Evolutionary conservation across 2,113 vertebrate genomes (phyloP).

Genomic region (Heterochromis multidens): DNA sequence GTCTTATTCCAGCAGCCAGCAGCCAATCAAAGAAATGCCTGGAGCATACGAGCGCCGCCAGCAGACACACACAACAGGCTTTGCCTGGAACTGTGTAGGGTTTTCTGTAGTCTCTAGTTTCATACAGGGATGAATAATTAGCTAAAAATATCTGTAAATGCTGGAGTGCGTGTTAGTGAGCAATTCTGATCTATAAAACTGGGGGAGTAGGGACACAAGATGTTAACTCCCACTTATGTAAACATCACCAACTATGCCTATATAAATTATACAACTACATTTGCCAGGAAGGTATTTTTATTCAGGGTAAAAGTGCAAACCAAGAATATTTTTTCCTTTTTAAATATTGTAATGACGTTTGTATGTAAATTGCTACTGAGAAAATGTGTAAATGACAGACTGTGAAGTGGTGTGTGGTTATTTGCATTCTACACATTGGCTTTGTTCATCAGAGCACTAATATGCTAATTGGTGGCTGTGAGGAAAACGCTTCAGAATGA

Average conservation of each 20-base stretch:
- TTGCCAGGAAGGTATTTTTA: not conserved
- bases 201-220: not conserved
- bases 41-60: slow-evolving; percentile 10
- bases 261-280: not conserved
- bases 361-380: not conserved
- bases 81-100: not conserved
- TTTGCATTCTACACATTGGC: not conserved
- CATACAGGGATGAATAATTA: slow-evolving; percentile 18
- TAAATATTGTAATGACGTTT: not conserved
- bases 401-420: not conserved
- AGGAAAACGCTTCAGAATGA: not conserved
- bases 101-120: not conserved
- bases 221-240: not conserved
- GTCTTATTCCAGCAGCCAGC: slow-evolving; percentile 15
- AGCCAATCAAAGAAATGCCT: slow-evolving; percentile 36
- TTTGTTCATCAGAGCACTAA: not conserved
- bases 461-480: not conserved
- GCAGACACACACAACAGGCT: slow-evolving; percentile 20
- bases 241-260: not conserved
- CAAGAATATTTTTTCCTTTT: not conserved
- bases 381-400: not conserved
- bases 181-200: not conserved
- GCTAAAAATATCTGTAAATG: slow-evolving; percentile 3
- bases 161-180: not conserved
- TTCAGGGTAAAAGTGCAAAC: not conserved